A percentile compares a stretch with the other conserved stretches of the same genome.
Evolutionary conservation across 2,113 vertebrate species (phyloP).

Genomic region (Physeter macrocephalus): DNA sequence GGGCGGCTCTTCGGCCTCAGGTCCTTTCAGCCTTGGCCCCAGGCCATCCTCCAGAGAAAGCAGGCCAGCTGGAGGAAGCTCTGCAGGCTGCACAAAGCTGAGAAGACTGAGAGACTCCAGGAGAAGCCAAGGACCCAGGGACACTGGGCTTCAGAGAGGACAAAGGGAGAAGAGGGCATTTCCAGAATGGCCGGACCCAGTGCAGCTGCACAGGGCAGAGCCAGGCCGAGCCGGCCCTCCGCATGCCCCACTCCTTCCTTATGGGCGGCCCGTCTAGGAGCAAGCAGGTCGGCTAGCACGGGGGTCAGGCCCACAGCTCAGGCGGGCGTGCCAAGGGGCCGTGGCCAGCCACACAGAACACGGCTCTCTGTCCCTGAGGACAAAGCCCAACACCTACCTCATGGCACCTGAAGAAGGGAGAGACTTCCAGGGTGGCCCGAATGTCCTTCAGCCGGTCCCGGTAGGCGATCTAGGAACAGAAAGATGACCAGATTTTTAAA

Average conservation of each 20-base stretch:
- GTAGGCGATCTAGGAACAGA: slow-evolving; percentile 86
- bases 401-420: slow-evolving; percentile 94
- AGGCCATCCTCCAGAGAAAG: not conserved
- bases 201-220: not conserved
- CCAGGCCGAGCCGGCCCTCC: not conserved
- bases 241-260: not conserved
- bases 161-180: not conserved
- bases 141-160: not conserved
- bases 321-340: not conserved
- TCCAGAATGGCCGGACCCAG: not conserved
- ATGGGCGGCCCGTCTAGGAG: too few species aligned
- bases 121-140: not conserved
- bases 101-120: not conserved
- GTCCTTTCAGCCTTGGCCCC: not conserved
- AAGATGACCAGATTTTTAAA: not conserved
- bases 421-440: slow-evolving; percentile 87
- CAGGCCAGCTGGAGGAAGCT: not conserved
- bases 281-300: accelerated
- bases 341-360: accelerated
- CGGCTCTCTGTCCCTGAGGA: not conserved
- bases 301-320: not conserved
- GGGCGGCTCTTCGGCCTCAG: not conserved
- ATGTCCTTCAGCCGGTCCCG: slow-evolving; percentile 90
- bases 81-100: not conserved
- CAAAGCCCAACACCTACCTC: slow-evolving; percentile 84